Base-by-base conservation (phyloP, 2,113 vertebrate species). In the Eubucco bourcierii region DNA sequence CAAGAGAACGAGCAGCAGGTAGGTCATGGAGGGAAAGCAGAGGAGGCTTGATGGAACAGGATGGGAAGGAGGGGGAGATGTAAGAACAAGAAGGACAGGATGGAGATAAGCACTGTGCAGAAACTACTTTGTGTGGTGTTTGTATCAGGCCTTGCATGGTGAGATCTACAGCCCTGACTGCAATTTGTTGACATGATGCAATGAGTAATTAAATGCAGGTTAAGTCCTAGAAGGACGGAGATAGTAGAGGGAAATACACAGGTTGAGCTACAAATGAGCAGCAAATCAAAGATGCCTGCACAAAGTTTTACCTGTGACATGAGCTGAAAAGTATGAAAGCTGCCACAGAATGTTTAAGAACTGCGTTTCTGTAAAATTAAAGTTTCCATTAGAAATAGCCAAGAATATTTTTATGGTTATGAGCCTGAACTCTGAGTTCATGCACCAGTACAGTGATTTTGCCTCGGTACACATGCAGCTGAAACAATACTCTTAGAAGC, bases 161-260 rank as follows among this genome's bases (percentile, higher is more conserved):
- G 39, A 92, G 64, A 81, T 70, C 21, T 2, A 0, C 1, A 1
- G 73, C 90, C 64, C 81, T 76, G 66, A 50, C 64, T 12, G 7
- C 12, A 4, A 37, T 81, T 52, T 92, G 84, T 79, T 76, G 90
- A 68, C 61, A 15, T 11, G 60, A 77, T 31, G 61, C 82, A 70
- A 44, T 24, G n/a, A 63, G 60, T 91, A 89, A 95, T 96, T 91
- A 95, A 83, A 94, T 67, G 82, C 76, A 91, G 85, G 31, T 71
- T 71, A 87, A 85, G 41, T 94, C 72, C 87, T 84, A 70, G 75
- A 91, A 94, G 60, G 76, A 77, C 64, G 80, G n/a, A 90, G 84
- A 34, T 10, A 16, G 39, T 64, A 47, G 68, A 83, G 39, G 67
- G 47, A 74, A 87, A 71, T 20, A 79, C 71, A 58, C 33, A 63